Evolutionary conservation across 2,113 vertebrate genomes (phyloP), one percentile per base, ranked within the genome.

Genomic region (Ictidomys tridecemlineatus): DNA sequence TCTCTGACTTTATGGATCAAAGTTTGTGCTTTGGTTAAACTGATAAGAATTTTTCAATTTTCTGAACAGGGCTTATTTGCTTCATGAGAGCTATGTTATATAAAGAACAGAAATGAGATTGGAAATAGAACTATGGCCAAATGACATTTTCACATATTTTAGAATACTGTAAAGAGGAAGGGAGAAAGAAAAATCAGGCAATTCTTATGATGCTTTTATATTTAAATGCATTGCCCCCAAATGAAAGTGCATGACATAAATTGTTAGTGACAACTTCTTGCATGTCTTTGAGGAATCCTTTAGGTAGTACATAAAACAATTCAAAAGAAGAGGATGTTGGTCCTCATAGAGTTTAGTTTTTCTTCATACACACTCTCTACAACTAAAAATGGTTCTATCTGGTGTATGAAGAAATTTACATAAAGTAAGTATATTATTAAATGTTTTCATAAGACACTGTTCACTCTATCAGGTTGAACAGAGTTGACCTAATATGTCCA

Each of bases 31-130:
- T 98, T 97, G 93, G 92, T 91, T 97, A 98, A 98, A 98, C 77
- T 91, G 96, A 96, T 98, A 97, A 96, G 65, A 56, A 96, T 96
- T 98, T 98, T 98, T 96, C 91, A 95, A 67, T 98, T 98, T 98
- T 97, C 94, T 86, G 53, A 94, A 80, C 51, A 37, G 12, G 56
- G n/a, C 51, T 84, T 97, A 48, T 95, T 97, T 98, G 45, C 67
- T 98, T 98, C 73, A 51, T 84, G 82, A 74, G 7, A 89, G 12
- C n/a, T 78, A 20, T 94, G 80, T 89, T 93, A 63, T 95, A 63
- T 74, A 96, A 86, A 95, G 84, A 98, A 96, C 18, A 97, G 98
- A 97, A 97, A 91, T 94, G 3, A 97, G 92, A 97, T 85, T 88
- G 32, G 93, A 97, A 96, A 34, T 45, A 58, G 85, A 95, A 65